Evolutionary conservation across 2,113 vertebrate species (phyloP), one percentile per base, ranked within the genome.

Genomic region (Ictalurus punctatus): DNA sequence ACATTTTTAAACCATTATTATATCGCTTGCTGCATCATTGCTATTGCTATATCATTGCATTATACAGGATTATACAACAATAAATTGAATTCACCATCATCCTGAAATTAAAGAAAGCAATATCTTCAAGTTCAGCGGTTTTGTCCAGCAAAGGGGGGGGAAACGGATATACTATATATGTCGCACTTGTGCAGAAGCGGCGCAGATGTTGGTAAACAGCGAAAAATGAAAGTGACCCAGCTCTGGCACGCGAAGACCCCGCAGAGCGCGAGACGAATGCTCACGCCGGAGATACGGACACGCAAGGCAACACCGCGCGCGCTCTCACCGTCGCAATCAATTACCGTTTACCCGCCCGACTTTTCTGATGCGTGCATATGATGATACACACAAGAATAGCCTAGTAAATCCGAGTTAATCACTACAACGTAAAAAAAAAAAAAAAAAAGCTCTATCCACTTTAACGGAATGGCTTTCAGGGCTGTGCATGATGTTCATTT

Each of bases 201-300:
- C 8, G 89, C 90, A 84, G 59, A 89, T 90, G 88, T 93, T 89
- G 83, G 91, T 93, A 93, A 94, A 94, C 87, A 93, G 87, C 85
- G 85, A 84, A 83, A 27, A 84, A 92, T 90, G 86, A 92, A 93
- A 93, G 90, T 92, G 87, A 89, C 84, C 79, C 86, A 63, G 90
- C 78, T 87, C 65, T 88, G 82, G 84, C 89, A 90, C 92, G 91
- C 93, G 92, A 93, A 93, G 89, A 93, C 91, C 90, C 89, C 88
- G 90, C 87, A 83, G 63, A 81, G 81, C 87, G 79, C 17, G 58
- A 81, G 13, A 14, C 52, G 52, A 21, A 82, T 56, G 30, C 52
- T 80, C 78, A 9, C 78, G 30, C 52, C 78, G 78, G 78, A 37
- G 4, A 21, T 30, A 0, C 2, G 56, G 9, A 82, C 54, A 23